Evolutionary conservation across 2,113 vertebrate genomes (phyloP), one percentile per base, ranked within the genome.

Genomic region (Hippocampus barbouri): DNA sequence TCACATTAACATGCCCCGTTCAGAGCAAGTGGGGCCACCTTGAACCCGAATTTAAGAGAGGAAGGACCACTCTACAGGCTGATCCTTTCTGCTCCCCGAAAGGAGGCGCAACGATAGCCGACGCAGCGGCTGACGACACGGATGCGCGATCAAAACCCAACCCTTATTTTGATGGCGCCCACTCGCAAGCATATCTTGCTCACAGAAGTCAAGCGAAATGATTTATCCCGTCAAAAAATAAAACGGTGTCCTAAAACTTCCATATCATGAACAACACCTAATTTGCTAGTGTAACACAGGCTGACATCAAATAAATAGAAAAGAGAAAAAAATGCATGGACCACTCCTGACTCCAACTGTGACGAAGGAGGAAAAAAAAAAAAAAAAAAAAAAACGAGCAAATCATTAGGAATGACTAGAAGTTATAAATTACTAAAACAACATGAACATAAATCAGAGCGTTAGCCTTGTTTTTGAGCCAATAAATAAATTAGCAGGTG

Each of bases 391-490:
- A 57, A 67, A 72, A n/a, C 21, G n/a, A 27, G 41, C 23, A 72
- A 79, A 80, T 77, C 81, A 82, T 79, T 73, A 81, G 71, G 78
- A 86, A 85, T 76, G 77, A 66, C 4, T 25, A 25, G 60, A 53
- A 78, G 47, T 15, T 51, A 30, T 57, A 11, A 66, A 63, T 38
- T 21, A 61, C 66, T 57, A 71, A 79, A 79, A 67, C 57, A 9
- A 78, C 61, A 76, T 51, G 6, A 14, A 70, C 47, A 62, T 62
- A 63, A 43, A 77, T 69, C 66, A 60, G 3, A 69, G 77, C 67
- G 54, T 80, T 71, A 53, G 60, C 62, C 57, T 66, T 61, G n/a
- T 69, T 62, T 63, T n/a, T 40, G 1, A 5, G 57, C 59, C 53
- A 64, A 34, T 47, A 61, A 77, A 79, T 69, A 80, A 67, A 40